Conservation (phyloP, 2,888 invertebrate genomes). For the Drosophila multiciliata region DNA sequence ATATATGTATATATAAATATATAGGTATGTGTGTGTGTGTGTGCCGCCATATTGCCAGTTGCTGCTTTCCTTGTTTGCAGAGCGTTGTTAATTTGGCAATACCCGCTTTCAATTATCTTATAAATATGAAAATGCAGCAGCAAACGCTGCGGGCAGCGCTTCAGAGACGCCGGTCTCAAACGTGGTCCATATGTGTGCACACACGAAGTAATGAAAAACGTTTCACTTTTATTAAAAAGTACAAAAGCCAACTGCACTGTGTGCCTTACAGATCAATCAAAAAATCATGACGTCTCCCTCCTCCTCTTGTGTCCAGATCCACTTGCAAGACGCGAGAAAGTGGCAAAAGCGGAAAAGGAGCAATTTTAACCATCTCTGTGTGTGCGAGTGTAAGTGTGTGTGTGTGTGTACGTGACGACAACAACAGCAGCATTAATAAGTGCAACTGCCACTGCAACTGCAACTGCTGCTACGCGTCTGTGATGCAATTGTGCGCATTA, state of each 20-base stretch:
- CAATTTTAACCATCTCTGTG: conserved; percentile 7
- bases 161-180: conserved; percentile 31
- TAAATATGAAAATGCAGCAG: conserved; percentile 83
- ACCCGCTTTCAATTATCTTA: conserved; percentile 85
- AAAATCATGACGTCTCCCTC: conserved; percentile 69
- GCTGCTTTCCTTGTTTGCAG: conserved; percentile 75
- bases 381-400: conserved; percentile 39
- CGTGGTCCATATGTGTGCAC: conserved; percentile 30
- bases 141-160: conserved; percentile 67
- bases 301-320: conserved; percentile 25
- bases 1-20: conserved; percentile 20
- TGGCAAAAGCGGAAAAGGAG: conserved; percentile 39
- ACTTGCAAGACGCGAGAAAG: conserved; percentile 53
- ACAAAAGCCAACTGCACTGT: conserved; percentile 76
- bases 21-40: conserved; percentile 35
- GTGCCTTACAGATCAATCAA: conserved; percentile 83
- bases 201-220: conserved; percentile 72
- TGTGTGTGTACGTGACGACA: conserved; percentile 38
- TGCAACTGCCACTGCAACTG: conserved; percentile 38
- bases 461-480: conserved; percentile 46
- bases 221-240: conserved; percentile 77
- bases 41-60: conserved; percentile 67
- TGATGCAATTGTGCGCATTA: conserved; percentile 74
- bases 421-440: conserved; percentile 33
- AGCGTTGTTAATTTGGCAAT: conserved; percentile 84